Base-by-base conservation (phyloP, 2,888 invertebrate species). In the Platerodrilus igneus region DNA sequence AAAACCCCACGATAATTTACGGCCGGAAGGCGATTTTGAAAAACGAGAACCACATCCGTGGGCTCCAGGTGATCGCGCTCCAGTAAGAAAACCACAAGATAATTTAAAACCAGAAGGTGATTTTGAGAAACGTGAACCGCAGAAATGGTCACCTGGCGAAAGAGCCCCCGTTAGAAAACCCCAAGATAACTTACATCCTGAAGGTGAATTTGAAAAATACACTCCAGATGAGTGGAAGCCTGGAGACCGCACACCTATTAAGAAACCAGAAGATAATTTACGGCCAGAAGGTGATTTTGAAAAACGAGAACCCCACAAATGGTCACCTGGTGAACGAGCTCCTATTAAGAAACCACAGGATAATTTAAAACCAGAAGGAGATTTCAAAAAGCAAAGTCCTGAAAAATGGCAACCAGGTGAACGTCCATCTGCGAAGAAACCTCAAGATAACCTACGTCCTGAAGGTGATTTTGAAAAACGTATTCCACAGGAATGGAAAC, bases 381-480 rank as follows among this genome's bases (percentile, higher is more conserved):
- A 76, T 1, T 77, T 78, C 48, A 70, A 73, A 34, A 67, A 59
- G 20, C 67, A 64, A 0, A 49, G 59, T 28, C 63, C 64, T 2
- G 67, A 72, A 2, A 57, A 69, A 48, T 74, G 73, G 68, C 55
- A 57, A 32, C 74, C 70, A 8, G 75, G 69, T 20, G 76, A 77
- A 39, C 59, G 75, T 32, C 70, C 67, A 5, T 64, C 65, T 14
- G 67, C 65, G 3, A 74, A 67, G 48, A 80, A 72, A 50, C 84
- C 79, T 0, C 60, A 73, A 51, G 81, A 82, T 46, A 81, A 81
- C 57, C 64, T 81, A 1, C 69, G 64, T 35, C 76, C 77, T 0
- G 58, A 61, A 36, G 69, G 68, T 21, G 63, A 66, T 17, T 67
- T 66, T 35, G 55, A 58, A 23, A 63, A 53, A 14, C 48, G 54